Percentiles rank a stretch among this genome's conserved stretches.
These are phyloP conservation scores for Cylas formicarius DNA, from an alignment of 1,140 invertebrate species.

Conservation along the genomic window DNA sequence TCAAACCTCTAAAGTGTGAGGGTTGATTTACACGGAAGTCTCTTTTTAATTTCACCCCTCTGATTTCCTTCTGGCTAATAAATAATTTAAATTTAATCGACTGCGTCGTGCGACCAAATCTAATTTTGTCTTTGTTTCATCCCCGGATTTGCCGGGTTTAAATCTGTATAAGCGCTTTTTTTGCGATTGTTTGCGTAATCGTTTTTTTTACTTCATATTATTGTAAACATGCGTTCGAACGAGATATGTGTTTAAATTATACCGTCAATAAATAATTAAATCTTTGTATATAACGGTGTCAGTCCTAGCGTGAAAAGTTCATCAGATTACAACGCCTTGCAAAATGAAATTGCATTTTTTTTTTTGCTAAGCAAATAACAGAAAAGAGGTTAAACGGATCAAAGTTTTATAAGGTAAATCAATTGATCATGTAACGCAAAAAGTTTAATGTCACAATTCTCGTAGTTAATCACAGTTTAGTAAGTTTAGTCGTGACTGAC, in stretches of 20 bases:
- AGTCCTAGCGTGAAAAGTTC: too few species aligned
- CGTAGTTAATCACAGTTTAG: slow-evolving; percentile 1
- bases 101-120: slow-evolving; percentile 20
- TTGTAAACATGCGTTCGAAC: too few species aligned
- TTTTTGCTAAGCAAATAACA: too few species aligned
- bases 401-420: too few species aligned
- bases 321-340: too few species aligned
- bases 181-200: not conserved
- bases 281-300: too few species aligned
- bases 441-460: slow-evolving; percentile 1
- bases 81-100: slow-evolving; percentile 25
- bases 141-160: slow-evolving; percentile 13
- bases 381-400: too few species aligned
- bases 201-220: too few species aligned
- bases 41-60: slow-evolving; percentile 19
- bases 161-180: slow-evolving; percentile 16
- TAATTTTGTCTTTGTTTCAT: slow-evolving; percentile 23
- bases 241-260: too few species aligned
- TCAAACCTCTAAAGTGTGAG: too few species aligned
- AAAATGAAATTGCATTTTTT: too few species aligned
- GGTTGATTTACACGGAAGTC: slow-evolving; percentile 2
- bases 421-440: not conserved
- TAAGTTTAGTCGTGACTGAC: slow-evolving; percentile 1
- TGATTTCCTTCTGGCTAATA: slow-evolving; percentile 19
- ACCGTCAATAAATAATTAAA: too few species aligned